A percentile compares a stretch with the other conserved stretches of the same genome.
These are phyloP conservation scores for Cinara cedri DNA, from an alignment of 2,888 invertebrate species.

Conservation along the genomic window DNA sequence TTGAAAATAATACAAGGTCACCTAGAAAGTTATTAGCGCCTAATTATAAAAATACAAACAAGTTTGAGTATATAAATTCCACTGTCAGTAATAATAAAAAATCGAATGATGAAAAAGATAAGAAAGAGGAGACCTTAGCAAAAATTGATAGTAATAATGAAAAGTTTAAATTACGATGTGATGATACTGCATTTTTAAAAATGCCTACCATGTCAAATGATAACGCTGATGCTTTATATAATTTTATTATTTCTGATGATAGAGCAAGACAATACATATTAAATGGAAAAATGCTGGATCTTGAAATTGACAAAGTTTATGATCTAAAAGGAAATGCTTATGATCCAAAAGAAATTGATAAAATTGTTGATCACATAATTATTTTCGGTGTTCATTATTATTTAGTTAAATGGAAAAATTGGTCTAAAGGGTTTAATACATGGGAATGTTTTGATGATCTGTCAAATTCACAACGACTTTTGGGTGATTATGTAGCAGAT, in stretches of 20 bases:
- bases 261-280: not conserved
- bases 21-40: not conserved
- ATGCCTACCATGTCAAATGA: not conserved
- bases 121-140: not conserved
- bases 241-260: not conserved
- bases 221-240: not conserved
- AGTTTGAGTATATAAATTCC: too few species aligned
- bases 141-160: not conserved
- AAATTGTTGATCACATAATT: constrained; percentile 65
- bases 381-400: constrained; percentile 69
- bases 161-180: not conserved
- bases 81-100: not conserved
- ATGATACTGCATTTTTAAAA: constrained; percentile 13
- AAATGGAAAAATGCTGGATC: constrained; percentile 10
- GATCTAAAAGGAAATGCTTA: constrained; percentile 61
- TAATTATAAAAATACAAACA: not conserved
- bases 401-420: constrained; percentile 86
- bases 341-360: constrained; percentile 71
- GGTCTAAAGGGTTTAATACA: constrained; percentile 73
- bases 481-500: constrained; percentile 63
- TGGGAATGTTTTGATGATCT: constrained; percentile 86
- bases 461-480: constrained; percentile 68
- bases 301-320: not conserved
- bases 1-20: too few species aligned
- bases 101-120: not conserved